Conservation (phyloP, 2,113 vertebrate species). For the Pavo muticus region DNA sequence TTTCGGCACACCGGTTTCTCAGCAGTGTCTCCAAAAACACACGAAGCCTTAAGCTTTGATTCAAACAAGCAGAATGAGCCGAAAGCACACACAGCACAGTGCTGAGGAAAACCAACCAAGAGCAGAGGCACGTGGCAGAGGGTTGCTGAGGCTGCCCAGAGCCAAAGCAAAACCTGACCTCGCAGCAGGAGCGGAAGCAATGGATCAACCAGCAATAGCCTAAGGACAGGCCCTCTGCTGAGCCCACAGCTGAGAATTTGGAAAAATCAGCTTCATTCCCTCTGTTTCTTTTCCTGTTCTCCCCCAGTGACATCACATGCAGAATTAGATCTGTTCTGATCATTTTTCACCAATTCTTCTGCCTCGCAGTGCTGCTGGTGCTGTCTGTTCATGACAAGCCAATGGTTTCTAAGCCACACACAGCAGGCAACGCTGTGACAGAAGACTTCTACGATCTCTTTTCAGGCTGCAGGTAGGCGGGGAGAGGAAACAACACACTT, state of each 20-base stretch:
- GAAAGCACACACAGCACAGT: slow-evolving; percentile 50
- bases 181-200: slow-evolving; percentile 33
- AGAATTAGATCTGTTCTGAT: neutral
- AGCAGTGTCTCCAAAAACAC: slow-evolving; percentile 27
- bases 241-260: neutral
- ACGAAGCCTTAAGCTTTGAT: slow-evolving; percentile 32
- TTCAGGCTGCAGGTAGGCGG: neutral
- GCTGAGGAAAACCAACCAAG: slow-evolving; percentile 36
- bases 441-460: neutral
- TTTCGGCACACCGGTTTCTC: slow-evolving; percentile 9
- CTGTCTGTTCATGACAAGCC: neutral
- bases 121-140: neutral
- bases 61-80: slow-evolving; percentile 55
- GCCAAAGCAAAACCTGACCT: slow-evolving; percentile 21
- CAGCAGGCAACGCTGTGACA: neutral
- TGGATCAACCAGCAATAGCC: neutral
- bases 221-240: neutral
- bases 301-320: neutral
- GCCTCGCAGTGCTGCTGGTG: neutral
- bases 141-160: neutral
- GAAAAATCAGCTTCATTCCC: neutral
- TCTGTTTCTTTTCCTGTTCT: neutral
- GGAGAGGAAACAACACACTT: neutral
- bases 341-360: neutral
- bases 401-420: neutral